Evolutionary conservation across 2,797 vertebrate species (phyloP).

Genomic region (Propithecus perrieri): DNA sequence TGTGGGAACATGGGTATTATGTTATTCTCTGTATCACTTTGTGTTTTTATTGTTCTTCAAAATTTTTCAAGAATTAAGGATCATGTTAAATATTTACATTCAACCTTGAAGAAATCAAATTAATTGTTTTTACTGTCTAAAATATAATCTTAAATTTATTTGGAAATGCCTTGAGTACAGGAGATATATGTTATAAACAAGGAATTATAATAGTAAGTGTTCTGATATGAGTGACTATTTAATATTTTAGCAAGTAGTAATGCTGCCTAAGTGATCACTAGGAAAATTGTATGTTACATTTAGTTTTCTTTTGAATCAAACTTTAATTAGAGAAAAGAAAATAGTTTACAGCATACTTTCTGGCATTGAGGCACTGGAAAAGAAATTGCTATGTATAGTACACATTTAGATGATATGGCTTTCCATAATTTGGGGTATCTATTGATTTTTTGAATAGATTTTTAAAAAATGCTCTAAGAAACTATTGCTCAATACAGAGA

Average conservation of each 20-base stretch:
- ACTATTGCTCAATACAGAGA: fast-evolving
- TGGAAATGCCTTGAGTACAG: background rate
- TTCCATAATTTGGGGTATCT: background rate
- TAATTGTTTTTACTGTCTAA: background rate
- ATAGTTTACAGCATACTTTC: background rate
- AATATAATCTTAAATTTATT: background rate
- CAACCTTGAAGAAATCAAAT: background rate
- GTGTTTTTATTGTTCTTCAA: background rate
- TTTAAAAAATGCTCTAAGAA: background rate
- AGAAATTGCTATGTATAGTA: background rate
- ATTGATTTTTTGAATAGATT: constrained; percentile 37
- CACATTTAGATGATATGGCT: background rate
- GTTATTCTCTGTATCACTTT: background rate
- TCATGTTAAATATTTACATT: background rate
- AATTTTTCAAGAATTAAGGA: background rate
- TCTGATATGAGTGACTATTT: background rate
- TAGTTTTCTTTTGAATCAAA: background rate
- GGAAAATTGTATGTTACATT: background rate
- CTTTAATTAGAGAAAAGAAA: constrained; percentile 14
- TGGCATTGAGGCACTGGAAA: background rate
- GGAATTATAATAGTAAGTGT: background rate
- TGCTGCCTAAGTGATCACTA: background rate
- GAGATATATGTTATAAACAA: background rate
- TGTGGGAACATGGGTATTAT: background rate
- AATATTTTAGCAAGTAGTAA: background rate